Base-by-base conservation (phyloP, 2,797 vertebrate species). In the Delichon dasypus region DNA sequence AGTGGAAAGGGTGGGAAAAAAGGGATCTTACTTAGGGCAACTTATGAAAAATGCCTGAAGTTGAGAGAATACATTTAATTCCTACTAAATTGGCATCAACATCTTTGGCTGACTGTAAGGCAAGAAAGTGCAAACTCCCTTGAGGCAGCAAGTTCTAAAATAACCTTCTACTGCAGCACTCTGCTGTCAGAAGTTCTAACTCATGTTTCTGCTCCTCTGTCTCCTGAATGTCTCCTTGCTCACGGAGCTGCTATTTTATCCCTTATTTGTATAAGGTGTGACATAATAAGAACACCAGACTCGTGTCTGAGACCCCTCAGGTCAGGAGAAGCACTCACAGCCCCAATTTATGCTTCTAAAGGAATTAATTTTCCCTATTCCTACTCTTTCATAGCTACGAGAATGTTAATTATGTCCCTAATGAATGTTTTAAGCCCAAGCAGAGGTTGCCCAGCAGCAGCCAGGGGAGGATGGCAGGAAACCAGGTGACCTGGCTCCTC, bases 41-140 rank as follows among this genome's bases (percentile, higher is more conserved):
- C 68, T 90, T 89, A 88, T 82, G 57, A 95, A 88, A 95, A 95
- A 83, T 12, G 54, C 87, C 92, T 64, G 76, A 88, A 95, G 82
- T 82, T 95, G 72, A 92, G 70, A 93, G 80, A 96, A 90, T 94
- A 85, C 40, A 4, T 97, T 96, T 97, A 95, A 96, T 96, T 96
- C 94, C 65, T 80, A 66, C 73, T 91, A 94, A 95, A 87, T 92
- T 92, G 90, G 80, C 90, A 96, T 95, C 94, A 92, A 92, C 70
- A 84, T 91, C 93, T 97, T 95, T 34, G 89, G 78, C 89, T 95
- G 96, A 94, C 94, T 96, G 87, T 67, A 75, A 93, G 89, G 88
- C 87, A 96, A 88, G 87, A 72, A 96, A 96, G 94, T 91, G 83
- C 94, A 80, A 95, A 93, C n/a, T 92, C 94, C 91, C 93, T 95